Conservation (phyloP, 2,888 invertebrate species). For the Hydriomena furcata region DNA sequence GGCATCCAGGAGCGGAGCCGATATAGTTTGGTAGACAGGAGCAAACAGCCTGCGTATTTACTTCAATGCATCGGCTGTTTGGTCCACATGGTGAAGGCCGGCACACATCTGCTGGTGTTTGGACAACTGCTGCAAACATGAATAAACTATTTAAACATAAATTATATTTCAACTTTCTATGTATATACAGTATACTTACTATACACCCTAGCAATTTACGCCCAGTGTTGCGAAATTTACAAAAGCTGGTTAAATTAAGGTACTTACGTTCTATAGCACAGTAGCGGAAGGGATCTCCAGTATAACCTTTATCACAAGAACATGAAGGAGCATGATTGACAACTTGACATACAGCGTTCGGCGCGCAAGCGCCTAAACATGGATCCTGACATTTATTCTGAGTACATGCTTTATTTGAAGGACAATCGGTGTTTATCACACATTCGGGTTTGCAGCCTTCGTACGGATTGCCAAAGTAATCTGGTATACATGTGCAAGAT, state of each 20-base stretch:
- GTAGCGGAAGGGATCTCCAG: slow-evolving; percentile 89
- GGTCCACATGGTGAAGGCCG: slow-evolving; percentile 89
- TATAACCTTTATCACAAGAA: slow-evolving; percentile 86
- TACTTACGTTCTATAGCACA: slow-evolving; percentile 84
- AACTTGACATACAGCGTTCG: slow-evolving; percentile 89
- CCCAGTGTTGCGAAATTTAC: too few relatives aligned
- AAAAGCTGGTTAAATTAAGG: too few relatives aligned
- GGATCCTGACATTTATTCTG: slow-evolving; percentile 89
- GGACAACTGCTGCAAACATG: slow-evolving; percentile 50
- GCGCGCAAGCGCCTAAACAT: slow-evolving; percentile 90
- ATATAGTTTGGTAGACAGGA: slow-evolving; percentile 88
- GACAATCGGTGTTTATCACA: slow-evolving; percentile 87
- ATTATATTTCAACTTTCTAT: too few relatives aligned
- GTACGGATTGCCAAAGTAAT: slow-evolving; percentile 90
- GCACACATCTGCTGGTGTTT: slow-evolving; percentile 81
- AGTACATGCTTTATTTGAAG: slow-evolving; percentile 87
- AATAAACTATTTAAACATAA: not conserved
- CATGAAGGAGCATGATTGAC: slow-evolving; percentile 88
- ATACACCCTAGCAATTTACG: too few relatives aligned
- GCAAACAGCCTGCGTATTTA: slow-evolving; percentile 89
- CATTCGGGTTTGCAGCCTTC: slow-evolving; percentile 90
- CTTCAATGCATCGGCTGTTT: slow-evolving; percentile 89
- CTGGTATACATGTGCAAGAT: slow-evolving; percentile 87
- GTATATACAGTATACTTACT: too few relatives aligned
- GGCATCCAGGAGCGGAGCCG: slow-evolving; percentile 89